Base-by-base conservation (phyloP, 1,140 invertebrate species). In the Heterodera carotae region DNA sequence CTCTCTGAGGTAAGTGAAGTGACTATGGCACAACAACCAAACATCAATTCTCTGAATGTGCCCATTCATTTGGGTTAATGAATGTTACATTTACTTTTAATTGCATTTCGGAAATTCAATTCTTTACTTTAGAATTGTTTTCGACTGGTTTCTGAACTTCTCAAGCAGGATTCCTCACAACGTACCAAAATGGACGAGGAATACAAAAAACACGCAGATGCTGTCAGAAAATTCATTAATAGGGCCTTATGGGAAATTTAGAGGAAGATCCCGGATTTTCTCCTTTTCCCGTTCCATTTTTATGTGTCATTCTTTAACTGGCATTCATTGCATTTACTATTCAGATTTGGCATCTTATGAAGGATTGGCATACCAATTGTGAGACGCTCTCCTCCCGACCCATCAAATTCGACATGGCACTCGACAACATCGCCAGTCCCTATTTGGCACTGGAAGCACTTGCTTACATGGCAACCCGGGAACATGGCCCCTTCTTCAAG, bases 371-470 rank as follows among this genome's bases (percentile, higher is more conserved):
- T 22, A 70, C 22, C 18, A 36, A 53, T 33, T 75, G 78, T 33
- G 66, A 69, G 22, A 69, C 71, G 1, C 27, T 39, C n/a, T 64
- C 59, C 34, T 62, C 36, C n/a, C 31, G 39, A 43, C 43, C 27
- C n/a, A 76, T 84, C 10, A 33, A 64, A 66, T 81, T 84, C 69
- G 80, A 75, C 34, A 22, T 81, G 25, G 79, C 69, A 25, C 76
- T 80, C n/a, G 33, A 48, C 10, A 83, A 59, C 56, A 31, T 82
- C 25, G 60, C 76, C 22, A 39, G 59, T 15, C 27, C 78, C 27
- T 81, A 70, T n/a, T 53, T 82, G 33, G 60, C 77, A 53, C 36
- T 82, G 27, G 81, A 84, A 34, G 81, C 81, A 15, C 68, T 82
- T n/a, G 81, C 83, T 43, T 82, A 82, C 67, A 72, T 81, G 12